phyloP scores from a whole-genome alignment of 2,888 invertebrate species.

The Poecilus cupreus region DNA sequence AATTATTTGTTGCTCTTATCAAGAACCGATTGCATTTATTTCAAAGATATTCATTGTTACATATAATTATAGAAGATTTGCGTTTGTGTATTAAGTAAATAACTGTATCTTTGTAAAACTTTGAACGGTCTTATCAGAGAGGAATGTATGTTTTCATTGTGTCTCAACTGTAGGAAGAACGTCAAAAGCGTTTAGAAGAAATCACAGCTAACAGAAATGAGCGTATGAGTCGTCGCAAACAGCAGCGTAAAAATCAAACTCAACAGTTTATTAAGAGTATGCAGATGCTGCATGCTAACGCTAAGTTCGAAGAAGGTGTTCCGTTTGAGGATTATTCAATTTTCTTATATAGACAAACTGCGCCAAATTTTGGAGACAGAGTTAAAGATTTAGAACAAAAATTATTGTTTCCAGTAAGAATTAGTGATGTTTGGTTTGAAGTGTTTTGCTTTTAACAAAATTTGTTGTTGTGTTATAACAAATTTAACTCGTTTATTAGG shows the following conservation, averaged over 20 bases:
- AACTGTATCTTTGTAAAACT: constrained; percentile 28
- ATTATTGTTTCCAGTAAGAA: constrained; percentile 82
- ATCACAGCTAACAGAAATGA: constrained; percentile 81
- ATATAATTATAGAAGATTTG: constrained; percentile 13
- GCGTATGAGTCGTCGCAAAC: constrained; percentile 78
- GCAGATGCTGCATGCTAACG: constrained; percentile 88
- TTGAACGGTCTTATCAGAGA: constrained; percentile 29
- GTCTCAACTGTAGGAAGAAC: constrained; percentile 78
- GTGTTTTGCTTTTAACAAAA: constrained; percentile 25
- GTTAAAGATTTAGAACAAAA: constrained; percentile 88
- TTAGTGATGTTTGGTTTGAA: neutral
- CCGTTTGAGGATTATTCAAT: constrained; percentile 90
- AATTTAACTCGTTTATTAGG: constrained; percentile 10
- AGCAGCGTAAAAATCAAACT: constrained; percentile 84
- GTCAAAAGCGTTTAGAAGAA: constrained; percentile 84
- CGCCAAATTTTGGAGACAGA: constrained; percentile 88
- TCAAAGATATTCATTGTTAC: constrained; percentile 24
- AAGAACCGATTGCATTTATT: constrained; percentile 18
- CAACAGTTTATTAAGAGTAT: constrained; percentile 90
- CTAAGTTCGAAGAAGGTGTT: constrained; percentile 77
- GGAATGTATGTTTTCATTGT: constrained; percentile 2
- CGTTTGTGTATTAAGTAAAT: neutral
- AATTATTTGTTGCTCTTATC: constrained; percentile 9
- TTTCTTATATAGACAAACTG: constrained; percentile 89
- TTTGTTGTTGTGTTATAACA: constrained; percentile 34